A percentile compares a stretch with the other conserved stretches of the same genome.
These are phyloP conservation scores for Vanessa atalanta DNA, from an alignment of 1,140 invertebrate species.

Conservation along the genomic window DNA sequence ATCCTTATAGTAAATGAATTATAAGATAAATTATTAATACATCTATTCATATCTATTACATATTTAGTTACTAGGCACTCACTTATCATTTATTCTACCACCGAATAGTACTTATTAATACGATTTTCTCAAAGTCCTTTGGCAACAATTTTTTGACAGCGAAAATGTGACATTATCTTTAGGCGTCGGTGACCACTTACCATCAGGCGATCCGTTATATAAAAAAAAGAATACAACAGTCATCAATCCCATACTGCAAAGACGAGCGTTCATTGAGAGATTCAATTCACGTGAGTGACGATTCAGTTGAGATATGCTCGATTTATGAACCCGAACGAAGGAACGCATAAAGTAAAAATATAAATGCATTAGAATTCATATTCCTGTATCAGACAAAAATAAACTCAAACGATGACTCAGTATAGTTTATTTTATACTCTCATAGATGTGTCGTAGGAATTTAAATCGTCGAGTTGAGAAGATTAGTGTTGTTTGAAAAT, in stretches of 20 bases:
- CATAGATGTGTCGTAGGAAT: conserved; percentile 3
- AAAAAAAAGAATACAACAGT: too few relatives aligned
- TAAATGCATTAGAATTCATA: background rate
- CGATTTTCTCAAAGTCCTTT: too few relatives aligned
- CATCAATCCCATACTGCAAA: conserved; percentile 1
- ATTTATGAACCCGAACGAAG: conserved; percentile 13
- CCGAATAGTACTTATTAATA: too few relatives aligned
- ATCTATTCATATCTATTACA: too few relatives aligned
- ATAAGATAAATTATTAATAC: too few relatives aligned
- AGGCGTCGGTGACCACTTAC: too few relatives aligned
- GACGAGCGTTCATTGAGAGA: background rate
- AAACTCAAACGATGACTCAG: conserved; percentile 6
- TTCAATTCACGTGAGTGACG: conserved; percentile 11
- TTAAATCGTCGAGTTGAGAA: background rate
- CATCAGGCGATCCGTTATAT: too few relatives aligned
- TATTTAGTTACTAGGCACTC: too few relatives aligned
- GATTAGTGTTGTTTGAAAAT: background rate
- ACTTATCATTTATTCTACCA: too few relatives aligned
- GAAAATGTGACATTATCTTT: too few relatives aligned
- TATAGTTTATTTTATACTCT: conserved; percentile 1
- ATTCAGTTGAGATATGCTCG: conserved; percentile 8
- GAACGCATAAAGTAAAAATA: background rate
- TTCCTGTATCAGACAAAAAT: conserved; percentile 7
- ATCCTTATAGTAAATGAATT: background rate
- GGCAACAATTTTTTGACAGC: too few relatives aligned